Conservation (phyloP, 2,888 invertebrate genomes). For the Helobdella robusta region DNA sequence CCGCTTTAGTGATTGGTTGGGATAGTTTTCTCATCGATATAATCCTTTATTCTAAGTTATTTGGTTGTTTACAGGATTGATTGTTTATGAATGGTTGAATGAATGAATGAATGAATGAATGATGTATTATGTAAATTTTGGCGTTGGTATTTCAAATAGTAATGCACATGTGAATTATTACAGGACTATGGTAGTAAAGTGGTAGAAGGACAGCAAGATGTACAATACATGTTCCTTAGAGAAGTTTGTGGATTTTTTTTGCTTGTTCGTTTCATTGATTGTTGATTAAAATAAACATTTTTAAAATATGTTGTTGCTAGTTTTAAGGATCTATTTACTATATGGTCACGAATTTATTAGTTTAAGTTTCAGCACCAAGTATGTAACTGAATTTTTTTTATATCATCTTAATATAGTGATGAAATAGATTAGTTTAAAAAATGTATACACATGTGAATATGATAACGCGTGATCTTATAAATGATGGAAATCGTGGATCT, state of each 20-base stretch:
- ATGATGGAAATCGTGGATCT: too few relatives aligned
- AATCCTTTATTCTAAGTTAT: too few relatives aligned
- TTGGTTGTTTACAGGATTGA: too few relatives aligned
- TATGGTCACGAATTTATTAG: not conserved
- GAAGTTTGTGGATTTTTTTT: conserved; percentile 54
- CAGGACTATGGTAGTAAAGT: conserved; percentile 76
- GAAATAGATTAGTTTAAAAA: not conserved
- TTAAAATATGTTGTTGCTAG: not conserved
- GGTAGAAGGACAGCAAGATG: conserved; percentile 66
- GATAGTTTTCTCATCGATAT: too few relatives aligned
- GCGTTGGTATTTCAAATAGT: too few relatives aligned
- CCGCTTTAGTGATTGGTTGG: too few relatives aligned
- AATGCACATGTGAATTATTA: too few relatives aligned
- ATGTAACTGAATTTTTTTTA: not conserved
- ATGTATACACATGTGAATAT: not conserved
- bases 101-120: too few relatives aligned
- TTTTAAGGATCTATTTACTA: not conserved
- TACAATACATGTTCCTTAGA: conserved; percentile 99
- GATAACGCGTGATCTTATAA: not conserved
- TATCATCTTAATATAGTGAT: not conserved
- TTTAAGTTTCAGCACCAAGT: not conserved
- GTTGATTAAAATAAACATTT: not conserved
- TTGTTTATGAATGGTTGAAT: too few relatives aligned
- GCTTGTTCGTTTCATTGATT: not conserved
- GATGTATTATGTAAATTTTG: too few relatives aligned